A percentile compares a stretch with the other conserved stretches of the same genome.
Conservation (phyloP, 1,140 invertebrate species). For the Meloidogyne chitwoodi region DNA sequence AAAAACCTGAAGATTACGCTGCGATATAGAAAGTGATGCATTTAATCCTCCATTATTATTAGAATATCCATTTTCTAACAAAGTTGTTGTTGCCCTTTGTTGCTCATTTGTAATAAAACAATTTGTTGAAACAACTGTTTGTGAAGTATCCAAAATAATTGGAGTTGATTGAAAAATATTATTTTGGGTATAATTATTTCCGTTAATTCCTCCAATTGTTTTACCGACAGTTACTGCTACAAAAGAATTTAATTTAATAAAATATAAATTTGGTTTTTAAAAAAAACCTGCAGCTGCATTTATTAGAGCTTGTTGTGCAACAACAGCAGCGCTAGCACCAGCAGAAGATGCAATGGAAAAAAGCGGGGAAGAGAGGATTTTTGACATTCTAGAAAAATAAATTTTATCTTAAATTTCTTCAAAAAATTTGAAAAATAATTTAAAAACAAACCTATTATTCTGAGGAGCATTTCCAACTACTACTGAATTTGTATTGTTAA, state of each 20-base stretch:
- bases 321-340: background rate
- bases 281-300: background rate
- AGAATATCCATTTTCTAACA: background rate
- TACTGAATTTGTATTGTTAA: background rate
- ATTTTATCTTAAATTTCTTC: too few species aligned
- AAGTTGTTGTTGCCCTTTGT: background rate
- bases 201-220: background rate
- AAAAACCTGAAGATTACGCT: constrained; percentile 12
- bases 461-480: background rate
- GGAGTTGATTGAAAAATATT: background rate
- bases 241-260: too few species aligned
- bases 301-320: background rate
- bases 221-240: background rate
- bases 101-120: background rate
- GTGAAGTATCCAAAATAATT: background rate
- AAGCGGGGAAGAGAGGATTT: background rate
- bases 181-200: background rate
- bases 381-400: background rate
- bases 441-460: background rate
- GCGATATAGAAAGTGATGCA: constrained; percentile 6
- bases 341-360: background rate
- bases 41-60: background rate
- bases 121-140: background rate
- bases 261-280: too few species aligned
- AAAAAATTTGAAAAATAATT: background rate